Conservation (phyloP, 2,797 vertebrate species). For the Mycteria americana region DNA sequence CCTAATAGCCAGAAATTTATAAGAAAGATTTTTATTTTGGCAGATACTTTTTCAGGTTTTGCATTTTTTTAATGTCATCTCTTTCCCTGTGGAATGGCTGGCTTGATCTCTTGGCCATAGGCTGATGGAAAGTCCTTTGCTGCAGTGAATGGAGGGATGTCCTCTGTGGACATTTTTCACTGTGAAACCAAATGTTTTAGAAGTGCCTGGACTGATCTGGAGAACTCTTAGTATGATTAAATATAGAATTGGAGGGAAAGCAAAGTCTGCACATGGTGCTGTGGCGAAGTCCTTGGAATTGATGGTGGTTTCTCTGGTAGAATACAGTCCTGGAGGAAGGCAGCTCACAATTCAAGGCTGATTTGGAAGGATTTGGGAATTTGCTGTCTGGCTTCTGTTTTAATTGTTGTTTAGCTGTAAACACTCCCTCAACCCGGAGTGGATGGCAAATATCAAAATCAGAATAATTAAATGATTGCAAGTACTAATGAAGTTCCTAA, state of each 20-base stretch:
- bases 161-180: background rate
- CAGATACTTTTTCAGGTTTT: accelerated
- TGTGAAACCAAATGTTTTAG: background rate
- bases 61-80: accelerated
- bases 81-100: background rate
- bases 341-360: background rate
- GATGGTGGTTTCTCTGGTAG: background rate
- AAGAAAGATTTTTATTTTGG: background rate
- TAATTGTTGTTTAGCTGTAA: conserved; percentile 23
- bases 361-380: background rate
- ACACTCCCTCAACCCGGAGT: background rate
- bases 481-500: background rate
- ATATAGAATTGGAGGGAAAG: background rate
- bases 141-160: background rate
- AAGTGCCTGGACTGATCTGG: background rate
- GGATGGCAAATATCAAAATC: conserved; percentile 20
- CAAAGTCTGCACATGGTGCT: background rate
- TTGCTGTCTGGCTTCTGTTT: background rate
- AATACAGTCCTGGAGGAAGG: background rate
- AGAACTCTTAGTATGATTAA: background rate
- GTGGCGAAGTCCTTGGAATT: background rate
- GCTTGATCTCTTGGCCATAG: background rate
- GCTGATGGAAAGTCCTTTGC: background rate
- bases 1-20: background rate
- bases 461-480: conserved; percentile 22